Conservation (phyloP, 2,113 vertebrate genomes). For the Microcebus murinus region DNA sequence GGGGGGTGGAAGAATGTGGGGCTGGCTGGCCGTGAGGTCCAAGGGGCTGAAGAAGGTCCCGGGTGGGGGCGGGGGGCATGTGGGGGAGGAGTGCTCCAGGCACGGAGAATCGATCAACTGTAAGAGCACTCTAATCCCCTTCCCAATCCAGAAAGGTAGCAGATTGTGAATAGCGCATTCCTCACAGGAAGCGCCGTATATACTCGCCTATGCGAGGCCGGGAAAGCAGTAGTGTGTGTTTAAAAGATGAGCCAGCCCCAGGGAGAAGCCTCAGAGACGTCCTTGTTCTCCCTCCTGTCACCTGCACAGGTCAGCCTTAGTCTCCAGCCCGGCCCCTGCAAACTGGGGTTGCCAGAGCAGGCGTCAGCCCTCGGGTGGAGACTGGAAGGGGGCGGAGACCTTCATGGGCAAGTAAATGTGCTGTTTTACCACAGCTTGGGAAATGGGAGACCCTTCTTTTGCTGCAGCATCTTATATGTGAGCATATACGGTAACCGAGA, state of each 20-base stretch:
- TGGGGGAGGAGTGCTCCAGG: not conserved
- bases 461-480: conserved; percentile 16
- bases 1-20: not conserved
- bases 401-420: not conserved
- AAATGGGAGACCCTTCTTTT: not conserved
- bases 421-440: not conserved
- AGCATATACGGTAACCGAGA: conserved; percentile 64
- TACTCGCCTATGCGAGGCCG: not conserved
- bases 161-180: conserved; percentile 54
- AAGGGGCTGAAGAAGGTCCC: not conserved
- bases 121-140: conserved; percentile 34
- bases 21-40: no score
- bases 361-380: not conserved
- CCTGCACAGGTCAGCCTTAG: not conserved
- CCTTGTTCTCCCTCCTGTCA: not conserved
- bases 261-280: not conserved
- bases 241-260: not conserved
- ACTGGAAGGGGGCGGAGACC: not conserved
- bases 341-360: not conserved
- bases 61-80: not conserved
- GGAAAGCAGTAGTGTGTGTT: not conserved
- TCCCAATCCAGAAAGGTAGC: conserved; percentile 37
- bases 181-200: conserved; percentile 29
- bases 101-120: conserved; percentile 49
- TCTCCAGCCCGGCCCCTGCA: not conserved